A percentile compares a stretch with the other conserved stretches of the same genome.
Conservation (phyloP, 2,888 invertebrate species). For the Xestia rhomboidea region DNA sequence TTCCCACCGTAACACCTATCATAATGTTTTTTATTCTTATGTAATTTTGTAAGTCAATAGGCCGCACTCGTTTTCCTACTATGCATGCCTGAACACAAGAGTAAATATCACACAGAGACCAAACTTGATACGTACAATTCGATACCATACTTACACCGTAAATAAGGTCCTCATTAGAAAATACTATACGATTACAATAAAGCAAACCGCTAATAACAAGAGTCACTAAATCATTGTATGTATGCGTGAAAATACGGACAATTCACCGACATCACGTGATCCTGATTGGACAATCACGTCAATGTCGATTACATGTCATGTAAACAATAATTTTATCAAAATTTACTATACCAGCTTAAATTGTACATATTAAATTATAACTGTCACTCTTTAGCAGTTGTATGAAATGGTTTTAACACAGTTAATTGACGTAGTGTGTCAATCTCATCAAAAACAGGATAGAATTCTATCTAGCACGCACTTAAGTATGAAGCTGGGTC, state of each 20-base stretch:
- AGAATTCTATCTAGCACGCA: background rate
- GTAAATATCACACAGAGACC: conserved; percentile 24
- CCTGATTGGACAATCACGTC: background rate
- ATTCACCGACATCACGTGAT: background rate
- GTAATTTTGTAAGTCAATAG: conserved; percentile 62
- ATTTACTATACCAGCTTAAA: background rate
- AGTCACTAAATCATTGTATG: background rate
- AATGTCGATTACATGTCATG: background rate
- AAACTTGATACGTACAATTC: background rate
- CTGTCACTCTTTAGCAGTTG: background rate
- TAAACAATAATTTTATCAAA: background rate
- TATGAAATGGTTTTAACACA: background rate
- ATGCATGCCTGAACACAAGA: background rate
- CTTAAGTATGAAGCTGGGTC: background rate
- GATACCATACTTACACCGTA: background rate
- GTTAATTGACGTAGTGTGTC: background rate
- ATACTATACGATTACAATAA: background rate
- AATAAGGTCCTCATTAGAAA: background rate
- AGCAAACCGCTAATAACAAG: background rate
- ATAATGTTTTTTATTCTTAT: conserved; percentile 54
- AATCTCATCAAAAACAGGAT: background rate
- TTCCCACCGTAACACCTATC: conserved; percentile 55
- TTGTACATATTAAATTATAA: background rate
- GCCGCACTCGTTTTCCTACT: conserved; percentile 35
- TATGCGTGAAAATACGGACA: background rate